Base-by-base conservation (phyloP, 2,113 vertebrate species). In the Hippocampus abdominalis region DNA sequence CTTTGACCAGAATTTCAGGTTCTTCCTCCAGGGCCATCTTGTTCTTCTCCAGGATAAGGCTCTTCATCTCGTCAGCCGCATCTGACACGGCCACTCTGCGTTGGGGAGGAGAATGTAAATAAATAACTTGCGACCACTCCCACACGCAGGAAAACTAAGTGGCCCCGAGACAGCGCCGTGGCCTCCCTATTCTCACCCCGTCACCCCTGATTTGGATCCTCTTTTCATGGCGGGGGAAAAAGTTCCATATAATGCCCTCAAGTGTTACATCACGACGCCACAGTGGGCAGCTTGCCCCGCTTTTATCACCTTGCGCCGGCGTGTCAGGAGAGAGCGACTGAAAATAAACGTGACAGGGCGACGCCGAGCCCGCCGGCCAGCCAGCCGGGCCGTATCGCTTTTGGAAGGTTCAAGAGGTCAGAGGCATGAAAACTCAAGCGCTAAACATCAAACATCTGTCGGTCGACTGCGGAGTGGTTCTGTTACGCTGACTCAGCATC, bases 11-110 rank as follows among this genome's bases (percentile, higher is more conserved):
- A 54, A 92, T 81, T 0, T 96, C 95, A 0, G 92, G 84, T 11
- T 97, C 95, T 25, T 95, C 94, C 79, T 95, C 95, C 42, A 90
- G 68, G 0, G 86, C 89, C 79, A 81, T 90, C 3, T 92, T 94
- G 29, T 85, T 93, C 87, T 94, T 95, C 76, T 96, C 94, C 6
- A 91, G 88, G 3, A 97, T 97, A 84, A 97, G 94, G 82, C 92
- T 96, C 87, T 93, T 92, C 75, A 94, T 96, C 90, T 98, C 96
- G 59, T 96, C 96, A 0, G 93, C 86, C 0, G 89, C 92, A 9
- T 92, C 93, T 53, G 94, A 88, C 44, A 91, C 90, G 72, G 94
- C 75, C 83, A 89, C 88, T 66, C 90, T 91, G 83, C 16, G 75
- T 69, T 69, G 71, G 77, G 67, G 77, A 90, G 66, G 65, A 89